Base-by-base conservation (phyloP, 2,113 vertebrate genomes). In the Chunga burmeisteri region DNA sequence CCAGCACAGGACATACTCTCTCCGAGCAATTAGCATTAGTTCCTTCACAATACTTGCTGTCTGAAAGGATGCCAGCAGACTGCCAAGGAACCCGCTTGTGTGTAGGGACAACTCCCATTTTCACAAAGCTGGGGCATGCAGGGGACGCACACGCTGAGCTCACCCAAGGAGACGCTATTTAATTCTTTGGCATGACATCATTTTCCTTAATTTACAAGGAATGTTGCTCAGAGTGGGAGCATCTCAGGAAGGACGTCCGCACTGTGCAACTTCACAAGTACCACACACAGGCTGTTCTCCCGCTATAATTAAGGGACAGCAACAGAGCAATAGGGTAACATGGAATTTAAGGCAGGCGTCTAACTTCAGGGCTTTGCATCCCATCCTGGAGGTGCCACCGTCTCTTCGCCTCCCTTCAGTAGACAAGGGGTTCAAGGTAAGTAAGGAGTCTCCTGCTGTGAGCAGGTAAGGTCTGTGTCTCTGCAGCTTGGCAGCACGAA, bases 231-330 rank as follows among this genome's bases (percentile, higher is more conserved):
- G 80, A 72, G 77, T 58, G 71, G 66, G 62, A 95, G 81, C 75
- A 56, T 34, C 73, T 65, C 30, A 14, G 56, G 70, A 80, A 89
- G 78, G 53, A 90, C 1, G 6, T 26, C 70, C 15, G 1, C 74
- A 11, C 88, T 71, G 78, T 58, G 70, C 16, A 49, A 27, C 70
- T 84, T 89, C 93, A 79, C 93, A 82, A 82, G 84, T 26, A n/a
- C 87, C 81, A 85, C 94, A 96, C 93, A 87, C 81, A 89, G 89
- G 84, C 91, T 85, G 93, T 18, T 89, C 89, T 56, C 84, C 68
- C 4, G 3, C 83, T 85, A 30, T 47, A 73, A 56, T 68, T 68
- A 90, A 91, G 63, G 95, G 70, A 61, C 74, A 80, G 66, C 50
- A 59, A 29, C 65, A 89, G 70, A 87, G 91, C 61, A 78, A 46